phyloP scores from a whole-genome alignment of 1,140 invertebrate species.

The Pollicipes pollicipes region DNA sequence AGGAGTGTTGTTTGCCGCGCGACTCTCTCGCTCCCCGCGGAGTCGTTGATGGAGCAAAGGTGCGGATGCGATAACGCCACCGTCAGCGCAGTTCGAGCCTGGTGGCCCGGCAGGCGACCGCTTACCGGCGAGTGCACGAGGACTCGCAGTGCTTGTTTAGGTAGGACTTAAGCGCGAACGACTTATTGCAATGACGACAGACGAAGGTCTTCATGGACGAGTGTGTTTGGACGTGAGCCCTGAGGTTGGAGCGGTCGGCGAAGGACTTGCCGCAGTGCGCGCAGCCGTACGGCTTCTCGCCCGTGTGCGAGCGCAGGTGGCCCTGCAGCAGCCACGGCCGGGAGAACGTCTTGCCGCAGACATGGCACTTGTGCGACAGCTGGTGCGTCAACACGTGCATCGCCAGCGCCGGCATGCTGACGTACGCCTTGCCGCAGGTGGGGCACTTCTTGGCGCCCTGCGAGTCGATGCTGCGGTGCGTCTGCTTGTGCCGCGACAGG shows the following conservation, averaged over 20 bases:
- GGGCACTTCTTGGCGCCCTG: constrained; percentile 50
- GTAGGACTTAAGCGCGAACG: constrained; percentile 96
- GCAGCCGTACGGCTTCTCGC: constrained; percentile 96
- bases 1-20: too few relatives aligned
- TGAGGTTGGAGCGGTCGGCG: constrained; percentile 69
- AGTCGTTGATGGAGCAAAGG: too few relatives aligned
- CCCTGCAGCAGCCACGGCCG: constrained; percentile 76
- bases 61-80: too few relatives aligned
- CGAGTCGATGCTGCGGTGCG: constrained; percentile 52
- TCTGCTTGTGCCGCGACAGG: constrained; percentile 88
- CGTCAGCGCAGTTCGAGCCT: too few relatives aligned
- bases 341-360: constrained; percentile 91
- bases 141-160: constrained; percentile 97
- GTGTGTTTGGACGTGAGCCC: constrained; percentile 52
- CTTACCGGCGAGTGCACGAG: too few relatives aligned
- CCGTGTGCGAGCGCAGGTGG: constrained; percentile 84
- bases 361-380: constrained; percentile 49
- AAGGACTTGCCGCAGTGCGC: constrained; percentile 97
- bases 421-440: constrained; percentile 47
- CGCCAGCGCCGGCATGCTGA: constrained; percentile 57
- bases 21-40: too few relatives aligned
- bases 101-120: too few relatives aligned
- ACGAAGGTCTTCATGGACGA: constrained; percentile 88
- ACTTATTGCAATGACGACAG: constrained; percentile 84
- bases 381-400: constrained; percentile 65